Base-by-base conservation (phyloP, 2,888 invertebrate species). In the Octonoba sinensis region DNA sequence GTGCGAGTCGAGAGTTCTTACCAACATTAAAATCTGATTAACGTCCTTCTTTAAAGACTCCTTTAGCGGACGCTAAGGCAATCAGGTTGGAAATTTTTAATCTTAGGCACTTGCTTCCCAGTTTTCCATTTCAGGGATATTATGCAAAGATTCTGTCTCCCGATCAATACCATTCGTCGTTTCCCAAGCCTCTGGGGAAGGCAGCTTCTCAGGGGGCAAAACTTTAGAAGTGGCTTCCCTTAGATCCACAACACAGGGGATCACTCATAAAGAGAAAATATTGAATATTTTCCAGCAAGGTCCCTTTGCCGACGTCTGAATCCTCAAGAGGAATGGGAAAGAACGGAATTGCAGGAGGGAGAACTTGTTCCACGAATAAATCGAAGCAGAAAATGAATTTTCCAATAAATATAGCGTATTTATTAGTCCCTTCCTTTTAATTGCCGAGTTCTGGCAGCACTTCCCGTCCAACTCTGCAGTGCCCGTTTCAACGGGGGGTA, bases 61-160 rank as follows among this genome's bases (percentile, higher is more conserved):
- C 72, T 66, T 79, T 72, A 73, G 79, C 60, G 73, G 62, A 81
- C 69, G 79, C 74, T 73, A 81, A 73, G 73, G 62, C 69, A 69
- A 81, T 66, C 67, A 81, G 74, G 79, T 81, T 73, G 73, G 79
- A 81, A 81, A 81, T 81, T 81, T 81, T 81, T 81, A 81, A 81
- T 81, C 73, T 81, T 60, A 69, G 36, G 65, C 64, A 49, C 57
- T 64, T 64, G 49, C 66, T 59, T 71, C 71, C 78, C 71, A 78
- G 78, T 72, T 71, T 72, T 47, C 67, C 15, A 27, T 27, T 22
- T 56, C 60, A 73, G 62, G 62, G 71, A 71, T 78, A 71, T 70
- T 79, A 81, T 81, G 79, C 79, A 81, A 81, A 81, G 79, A 81
- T 74, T 81, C 69, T 54, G 65, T 72, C 60, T 8, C 67, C 44